Base-by-base conservation (phyloP, 2,888 invertebrate species). In the Mechanitis mazaeus region DNA sequence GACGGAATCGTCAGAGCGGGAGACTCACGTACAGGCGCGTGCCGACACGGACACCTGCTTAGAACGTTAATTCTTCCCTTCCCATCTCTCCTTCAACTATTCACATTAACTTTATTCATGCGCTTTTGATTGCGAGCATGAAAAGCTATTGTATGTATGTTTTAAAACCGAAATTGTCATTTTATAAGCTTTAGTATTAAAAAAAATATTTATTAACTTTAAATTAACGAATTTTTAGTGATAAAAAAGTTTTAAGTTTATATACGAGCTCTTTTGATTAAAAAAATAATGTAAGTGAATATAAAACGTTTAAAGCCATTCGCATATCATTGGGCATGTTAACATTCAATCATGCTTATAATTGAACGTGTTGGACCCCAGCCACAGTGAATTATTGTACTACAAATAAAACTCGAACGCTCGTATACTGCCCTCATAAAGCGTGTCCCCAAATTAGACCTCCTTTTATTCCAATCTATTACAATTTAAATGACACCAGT, bases 21-120 rank as follows among this genome's bases (percentile, higher is more conserved):
- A 33, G 59, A 50, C 33, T 55, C 60, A 67, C 65, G 59, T 67
- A 64, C 46, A 31, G 57, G 61, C 67, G 73, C 82, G 77, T 78
- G 80, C 70, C 74, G 65, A 68, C 84, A 82, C 83, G 83, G 81
- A 69, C 72, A 77, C 79, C 82, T 83, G 80, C 75, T 85, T 83
- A 83, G 77, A 76, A 75, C 66, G 60, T 57, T 81, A 83, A 84
- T 80, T 77, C 76, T 78, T 57, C 57, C 47, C 61, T 60, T 20
- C 31, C 45, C 45, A 54, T 38, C 56, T 56, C 57, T 38, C 59
- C 20, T 53, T 56, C 33, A 33, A 47, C 31, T 46, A 35, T n/a
- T 35, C 53, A 45, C 12, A 56, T 56, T 45, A 53, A 42, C 53
- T 7, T 56, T 54, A 60, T 54, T 57, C 55, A 46, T 28, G 12